Percentiles rank a stretch among this genome's conserved stretches.
Evolutionary conservation across 2,888 invertebrate genomes (phyloP).

Genomic region (Julus scanicus): DNA sequence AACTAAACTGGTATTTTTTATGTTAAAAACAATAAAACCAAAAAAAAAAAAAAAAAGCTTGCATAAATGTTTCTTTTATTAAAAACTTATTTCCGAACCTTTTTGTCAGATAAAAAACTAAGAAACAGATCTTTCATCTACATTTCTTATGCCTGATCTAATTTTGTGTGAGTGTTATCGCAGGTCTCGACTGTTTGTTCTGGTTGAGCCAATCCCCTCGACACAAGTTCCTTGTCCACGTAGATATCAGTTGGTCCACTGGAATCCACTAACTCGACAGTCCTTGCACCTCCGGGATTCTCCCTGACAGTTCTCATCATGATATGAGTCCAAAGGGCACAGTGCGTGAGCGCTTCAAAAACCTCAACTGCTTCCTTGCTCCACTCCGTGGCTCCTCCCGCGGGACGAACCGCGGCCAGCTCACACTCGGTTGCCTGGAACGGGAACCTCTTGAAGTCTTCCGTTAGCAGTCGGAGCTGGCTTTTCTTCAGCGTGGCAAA

Average conservation of each 20-base stretch:
- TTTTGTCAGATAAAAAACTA: no score
- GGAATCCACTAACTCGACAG: slow-evolving; percentile 79
- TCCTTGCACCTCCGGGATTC: slow-evolving; percentile 69
- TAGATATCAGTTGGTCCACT: slow-evolving; percentile 74
- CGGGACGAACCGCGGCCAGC: slow-evolving; percentile 78
- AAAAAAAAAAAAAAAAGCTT: no score
- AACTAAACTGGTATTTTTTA: no score
- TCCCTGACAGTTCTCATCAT: slow-evolving; percentile 81
- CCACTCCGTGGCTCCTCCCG: slow-evolving; percentile 61
- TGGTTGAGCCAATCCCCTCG: slow-evolving; percentile 71
- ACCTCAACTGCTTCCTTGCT: slow-evolving; percentile 63
- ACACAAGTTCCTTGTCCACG: slow-evolving; percentile 73
- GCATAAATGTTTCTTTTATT: no score
- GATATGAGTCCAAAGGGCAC: slow-evolving; percentile 80
- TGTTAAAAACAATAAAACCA: no score
- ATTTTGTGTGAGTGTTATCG: neutral
- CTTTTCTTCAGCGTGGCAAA: slow-evolving; percentile 75
- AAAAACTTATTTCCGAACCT: no score
- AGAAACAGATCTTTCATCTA: no score
- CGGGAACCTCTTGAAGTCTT: slow-evolving; percentile 78
- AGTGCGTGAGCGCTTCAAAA: slow-evolving; percentile 66
- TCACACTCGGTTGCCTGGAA: slow-evolving; percentile 90
- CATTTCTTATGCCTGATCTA: no score
- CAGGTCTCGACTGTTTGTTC: neutral
- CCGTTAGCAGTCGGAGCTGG: slow-evolving; percentile 78